Conservation (phyloP, 1,140 invertebrate genomes). For the Brachionus calyciflorus region DNA sequence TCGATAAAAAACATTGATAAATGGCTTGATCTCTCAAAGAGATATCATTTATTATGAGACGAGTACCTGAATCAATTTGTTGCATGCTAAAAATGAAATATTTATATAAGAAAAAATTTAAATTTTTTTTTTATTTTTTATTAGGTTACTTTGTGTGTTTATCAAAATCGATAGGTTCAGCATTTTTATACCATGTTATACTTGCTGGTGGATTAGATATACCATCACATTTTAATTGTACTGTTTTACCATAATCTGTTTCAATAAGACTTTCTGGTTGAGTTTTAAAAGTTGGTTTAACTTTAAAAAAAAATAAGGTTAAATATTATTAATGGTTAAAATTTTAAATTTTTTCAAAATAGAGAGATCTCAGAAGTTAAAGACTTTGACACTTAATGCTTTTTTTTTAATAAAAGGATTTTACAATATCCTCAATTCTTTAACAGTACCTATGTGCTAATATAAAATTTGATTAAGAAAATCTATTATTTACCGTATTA, state of each 20-base stretch:
- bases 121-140: constrained; percentile 7
- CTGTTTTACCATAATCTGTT: constrained; percentile 39
- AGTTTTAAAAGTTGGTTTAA: constrained; percentile 36
- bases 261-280: constrained; percentile 39
- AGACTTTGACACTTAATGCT: too few relatives aligned
- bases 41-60: constrained; percentile 69
- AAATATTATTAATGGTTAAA: too few relatives aligned
- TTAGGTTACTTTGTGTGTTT: constrained; percentile 29
- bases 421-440: too few relatives aligned
- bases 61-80: constrained; percentile 5
- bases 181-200: constrained; percentile 46
- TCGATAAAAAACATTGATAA: constrained; percentile 87
- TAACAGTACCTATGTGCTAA: too few relatives aligned
- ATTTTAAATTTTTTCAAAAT: too few relatives aligned
- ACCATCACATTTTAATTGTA: constrained; percentile 39
- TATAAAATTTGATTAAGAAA: too few relatives aligned
- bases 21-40: constrained; percentile 83
- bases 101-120: background rate
- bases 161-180: constrained; percentile 23
- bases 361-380: too few relatives aligned
- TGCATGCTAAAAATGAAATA: background rate
- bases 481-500: too few relatives aligned
- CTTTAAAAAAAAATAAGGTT: background rate
- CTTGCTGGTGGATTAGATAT: constrained; percentile 39
- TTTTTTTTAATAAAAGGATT: too few relatives aligned